These are phyloP conservation scores for Aromia moschata DNA, from an alignment of 2,888 invertebrate species.

Conservation along the genomic window DNA sequence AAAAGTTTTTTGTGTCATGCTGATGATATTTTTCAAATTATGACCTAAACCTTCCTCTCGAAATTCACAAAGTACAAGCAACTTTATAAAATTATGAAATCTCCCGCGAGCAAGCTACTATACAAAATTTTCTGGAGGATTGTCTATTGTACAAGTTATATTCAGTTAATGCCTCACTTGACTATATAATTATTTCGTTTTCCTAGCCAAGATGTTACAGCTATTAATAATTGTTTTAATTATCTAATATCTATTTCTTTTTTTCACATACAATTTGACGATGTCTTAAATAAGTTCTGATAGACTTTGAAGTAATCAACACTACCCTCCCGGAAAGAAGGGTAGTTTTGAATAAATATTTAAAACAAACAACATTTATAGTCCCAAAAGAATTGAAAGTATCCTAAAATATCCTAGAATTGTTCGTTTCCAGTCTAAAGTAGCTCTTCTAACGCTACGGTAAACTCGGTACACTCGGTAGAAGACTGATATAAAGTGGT, in stretches of 20 bases:
- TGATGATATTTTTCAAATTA: too few species aligned
- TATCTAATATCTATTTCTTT: conserved; percentile 35
- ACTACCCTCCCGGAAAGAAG: conserved; percentile 33
- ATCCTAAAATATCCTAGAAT: conserved; percentile 1
- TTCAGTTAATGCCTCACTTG: conserved; percentile 44
- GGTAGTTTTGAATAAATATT: conserved; percentile 41
- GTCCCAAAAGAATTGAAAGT: conserved; percentile 24
- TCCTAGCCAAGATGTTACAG: conserved; percentile 58
- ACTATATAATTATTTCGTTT: conserved; percentile 55
- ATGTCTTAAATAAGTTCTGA: conserved; percentile 29
- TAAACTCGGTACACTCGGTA: neutral
- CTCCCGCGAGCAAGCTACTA: too few species aligned
- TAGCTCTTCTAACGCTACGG: neutral
- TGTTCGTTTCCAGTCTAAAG: conserved; percentile 7
- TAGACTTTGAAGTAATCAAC: conserved; percentile 43
- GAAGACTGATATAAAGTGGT: conserved; percentile 33
- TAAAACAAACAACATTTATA: conserved; percentile 38
- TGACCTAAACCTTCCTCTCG: too few species aligned
- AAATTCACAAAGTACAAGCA: too few species aligned
- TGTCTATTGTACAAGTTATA: conserved; percentile 12
- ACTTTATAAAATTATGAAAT: too few species aligned
- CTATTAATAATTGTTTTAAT: conserved; percentile 42
- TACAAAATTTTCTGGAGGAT: conserved; percentile 9
- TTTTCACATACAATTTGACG: conserved; percentile 39
- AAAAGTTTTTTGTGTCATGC: too few species aligned